A percentile compares a stretch with the other conserved stretches of the same genome.
Conservation (phyloP, 2,888 invertebrate species). For the Amblyteles armatorius region DNA sequence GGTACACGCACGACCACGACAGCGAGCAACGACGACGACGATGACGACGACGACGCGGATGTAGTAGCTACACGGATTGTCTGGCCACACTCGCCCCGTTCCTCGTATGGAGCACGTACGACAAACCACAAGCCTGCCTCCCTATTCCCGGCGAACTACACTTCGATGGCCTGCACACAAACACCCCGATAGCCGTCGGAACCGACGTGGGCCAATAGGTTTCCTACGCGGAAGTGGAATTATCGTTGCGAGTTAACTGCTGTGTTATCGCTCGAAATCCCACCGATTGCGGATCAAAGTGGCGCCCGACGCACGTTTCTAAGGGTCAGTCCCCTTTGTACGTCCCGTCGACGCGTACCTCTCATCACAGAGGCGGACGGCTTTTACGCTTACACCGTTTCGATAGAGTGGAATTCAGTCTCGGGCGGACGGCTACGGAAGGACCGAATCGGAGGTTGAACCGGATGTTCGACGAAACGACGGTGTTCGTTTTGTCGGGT, state of each 20-base stretch:
- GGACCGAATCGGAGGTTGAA: too few species aligned
- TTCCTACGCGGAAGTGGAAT: slow-evolving; percentile 42
- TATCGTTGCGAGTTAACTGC: slow-evolving; percentile 46
- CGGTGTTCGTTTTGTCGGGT: too few species aligned
- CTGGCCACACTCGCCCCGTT: slow-evolving; percentile 21
- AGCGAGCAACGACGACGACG: slow-evolving; percentile 4
- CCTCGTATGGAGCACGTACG: slow-evolving; percentile 20
- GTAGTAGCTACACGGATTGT: slow-evolving; percentile 30
- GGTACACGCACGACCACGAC: slow-evolving; percentile 15
- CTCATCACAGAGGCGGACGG: slow-evolving; percentile 4
- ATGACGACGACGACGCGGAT: slow-evolving; percentile 15
- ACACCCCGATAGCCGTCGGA: slow-evolving; percentile 30
- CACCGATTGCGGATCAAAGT: slow-evolving; percentile 52
- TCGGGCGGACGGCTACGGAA: too few species aligned
- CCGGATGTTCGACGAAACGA: too few species aligned
- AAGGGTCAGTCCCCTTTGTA: slow-evolving; percentile 17
- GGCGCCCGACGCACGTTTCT: slow-evolving; percentile 21
- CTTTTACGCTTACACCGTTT: background rate
- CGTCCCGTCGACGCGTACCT: slow-evolving; percentile 1
- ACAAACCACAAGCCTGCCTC: slow-evolving; percentile 30
- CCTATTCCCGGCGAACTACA: slow-evolving; percentile 4
- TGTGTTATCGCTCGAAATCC: slow-evolving; percentile 54
- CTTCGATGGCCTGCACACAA: slow-evolving; percentile 17
- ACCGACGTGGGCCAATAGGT: slow-evolving; percentile 23
- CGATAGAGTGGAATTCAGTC: too few species aligned